Base-by-base conservation (phyloP, 2,888 invertebrate species). In the Leptura quadrifasciata region DNA sequence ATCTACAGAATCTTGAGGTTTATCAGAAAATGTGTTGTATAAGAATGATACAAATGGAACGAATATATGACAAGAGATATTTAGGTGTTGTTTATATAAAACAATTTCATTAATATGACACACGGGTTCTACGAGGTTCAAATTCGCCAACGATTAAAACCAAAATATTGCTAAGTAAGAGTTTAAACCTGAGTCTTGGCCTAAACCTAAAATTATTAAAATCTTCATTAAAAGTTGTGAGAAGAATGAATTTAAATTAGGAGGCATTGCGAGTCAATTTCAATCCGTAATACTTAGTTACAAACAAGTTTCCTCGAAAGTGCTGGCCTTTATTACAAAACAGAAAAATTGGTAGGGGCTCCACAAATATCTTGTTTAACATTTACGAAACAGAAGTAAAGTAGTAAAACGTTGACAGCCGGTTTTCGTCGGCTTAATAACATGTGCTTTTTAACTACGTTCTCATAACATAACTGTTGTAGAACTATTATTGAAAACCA, bases 321-420 rank as follows among this genome's bases (percentile, higher is more conserved):
- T 35, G 21, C 10, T 58, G 58, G 24, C 60, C 10, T 27, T 61
- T 15, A n/a, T 58, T 55, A 55, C 35, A 20, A 52, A 57, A 57
- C 12, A 10, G 35, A 68, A 65, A 52, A 68, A 35, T 31, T 31
- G 31, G 24, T 12, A n/a, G n/a, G 18, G 61, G 27, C 17, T 10
- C 35, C 57, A 18, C 35, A 21, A 57, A 35, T 39, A 31, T 15
- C 58, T 58, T 21, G 35, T 58, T 21, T 31, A 27, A 55, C 55
- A 39, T 63, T 39, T 39, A 63, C 35, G 39, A 63, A 63, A 63
- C 17, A 18, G 39, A 63, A 18, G 18, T 63, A 35, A 63, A 63
- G 35, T 69, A 27, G 17, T n/a, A 31, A n/a, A 17, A 31, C 20
- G 69, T 39, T 39, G 57, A 69, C 58, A 69, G 57, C 57, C 24